Evolutionary conservation across 2,113 vertebrate species (phyloP), one percentile per base, ranked within the genome.

Genomic region (Arizona elegans): DNA sequence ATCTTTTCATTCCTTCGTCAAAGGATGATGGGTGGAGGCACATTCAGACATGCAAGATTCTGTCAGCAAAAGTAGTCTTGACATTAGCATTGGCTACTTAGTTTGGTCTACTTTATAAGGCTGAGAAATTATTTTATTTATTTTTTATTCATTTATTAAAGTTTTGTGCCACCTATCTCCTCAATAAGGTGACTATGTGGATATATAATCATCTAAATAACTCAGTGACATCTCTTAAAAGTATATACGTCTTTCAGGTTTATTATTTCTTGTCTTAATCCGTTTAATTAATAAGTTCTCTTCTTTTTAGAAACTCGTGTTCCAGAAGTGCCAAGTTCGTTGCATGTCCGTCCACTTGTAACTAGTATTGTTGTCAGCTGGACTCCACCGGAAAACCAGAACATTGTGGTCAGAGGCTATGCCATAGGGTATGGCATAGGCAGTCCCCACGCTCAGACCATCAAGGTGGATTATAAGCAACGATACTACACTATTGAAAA

Each of bases 351-450:
- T 0, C 98, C 99, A 0, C 98, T 99, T 38, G 98, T 99, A 92
- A 99, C 98, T 94, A 99, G 99, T 92, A 99, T 99, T 0, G 99
- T 99, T 26, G 99, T 99, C 23, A 99, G 99, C 97, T 99, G 99
- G 99, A 99, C 99, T 0, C 99, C 99, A 0, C 99, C 99, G 0
- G 99, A 99, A 96, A 99, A 99, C 97, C 99, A 99, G 97, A 98
- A 99, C 96, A 98, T 99, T 0, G 98, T 99, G 96, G 99, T 99
- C 90, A 97, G 99, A 38, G 99, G 99, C 17, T 99, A 99, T 24
- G 98, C 97, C 3, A 99, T 99, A 15, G 98, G 98, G 38, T 99
- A 99, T 0, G 99, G 99, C 90, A 98, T 99, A 3, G 99, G 99
- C 92, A 99, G 99, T 70, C 99, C 99, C 13, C 99, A 99, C 0